phyloP scores from a whole-genome alignment of 1,140 invertebrate species.

The Trichomalopsis sarcophagae region DNA sequence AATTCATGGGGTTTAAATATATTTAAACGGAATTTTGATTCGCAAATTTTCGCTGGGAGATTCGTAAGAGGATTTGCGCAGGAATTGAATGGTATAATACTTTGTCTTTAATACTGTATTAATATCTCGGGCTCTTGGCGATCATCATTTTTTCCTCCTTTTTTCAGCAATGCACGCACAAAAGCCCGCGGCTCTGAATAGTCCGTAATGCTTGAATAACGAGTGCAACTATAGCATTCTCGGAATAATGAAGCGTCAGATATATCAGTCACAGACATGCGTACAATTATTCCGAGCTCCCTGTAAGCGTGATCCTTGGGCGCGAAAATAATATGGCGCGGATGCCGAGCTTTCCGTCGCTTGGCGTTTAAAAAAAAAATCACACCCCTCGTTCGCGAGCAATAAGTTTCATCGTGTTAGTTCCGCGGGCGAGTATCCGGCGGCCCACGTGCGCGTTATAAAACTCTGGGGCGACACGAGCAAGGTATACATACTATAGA shows the following conservation, averaged over 20 bases:
- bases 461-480: background rate
- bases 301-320: background rate
- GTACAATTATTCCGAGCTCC: background rate
- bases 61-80: slow-evolving; percentile 3
- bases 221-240: background rate
- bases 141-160: too few relatives aligned
- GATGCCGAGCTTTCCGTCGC: background rate
- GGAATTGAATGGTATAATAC: background rate
- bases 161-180: too few relatives aligned
- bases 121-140: background rate
- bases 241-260: slow-evolving; percentile 6
- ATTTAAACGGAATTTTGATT: background rate
- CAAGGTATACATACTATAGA: background rate
- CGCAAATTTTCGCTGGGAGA: background rate
- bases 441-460: background rate
- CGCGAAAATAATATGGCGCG: too few relatives aligned
- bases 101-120: background rate
- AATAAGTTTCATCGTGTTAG: slow-evolving; percentile 27
- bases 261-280: background rate
- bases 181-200: too few relatives aligned
- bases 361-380: slow-evolving; percentile 27
- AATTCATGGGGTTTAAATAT: slow-evolving; percentile 4
- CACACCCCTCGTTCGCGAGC: background rate
- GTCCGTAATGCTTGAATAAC: too few relatives aligned
- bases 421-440: background rate